Conservation (phyloP, 2,113 vertebrate species). For the Hippocampus barbouri region DNA sequence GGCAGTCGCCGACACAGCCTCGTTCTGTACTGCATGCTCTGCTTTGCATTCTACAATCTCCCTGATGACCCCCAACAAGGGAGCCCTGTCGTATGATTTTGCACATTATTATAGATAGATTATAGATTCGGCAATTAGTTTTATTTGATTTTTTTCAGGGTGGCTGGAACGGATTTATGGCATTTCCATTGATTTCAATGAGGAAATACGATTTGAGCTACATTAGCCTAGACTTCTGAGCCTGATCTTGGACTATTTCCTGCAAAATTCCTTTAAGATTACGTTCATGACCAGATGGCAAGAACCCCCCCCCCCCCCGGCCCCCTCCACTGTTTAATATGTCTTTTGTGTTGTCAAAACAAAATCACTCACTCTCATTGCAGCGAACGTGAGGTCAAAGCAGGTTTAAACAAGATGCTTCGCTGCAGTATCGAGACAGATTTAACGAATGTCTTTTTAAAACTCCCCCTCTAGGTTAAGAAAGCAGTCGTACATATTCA, state of each 20-base stretch:
- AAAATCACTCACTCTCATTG: neutral
- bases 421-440: neutral
- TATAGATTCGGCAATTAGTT: too few relatives aligned
- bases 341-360: neutral
- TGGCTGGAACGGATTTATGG: neutral
- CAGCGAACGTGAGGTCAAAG: conserved; percentile 14
- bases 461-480: neutral
- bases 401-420: neutral
- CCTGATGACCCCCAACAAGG: neutral
- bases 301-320: too few relatives aligned
- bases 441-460: neutral
- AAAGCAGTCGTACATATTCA: conserved; percentile 4
- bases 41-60: neutral
- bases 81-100: neutral
- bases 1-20: conserved; percentile 24
- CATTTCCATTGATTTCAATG: neutral
- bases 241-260: neutral
- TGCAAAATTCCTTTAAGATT: neutral
- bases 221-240: neutral
- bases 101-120: too few relatives aligned
- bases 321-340: neutral
- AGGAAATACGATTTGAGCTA: neutral
- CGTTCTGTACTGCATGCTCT: neutral
- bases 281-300: neutral
- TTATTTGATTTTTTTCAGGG: too few relatives aligned